phyloP scores from a whole-genome alignment of 1,140 invertebrate species.

The Drosophila elegans region DNA sequence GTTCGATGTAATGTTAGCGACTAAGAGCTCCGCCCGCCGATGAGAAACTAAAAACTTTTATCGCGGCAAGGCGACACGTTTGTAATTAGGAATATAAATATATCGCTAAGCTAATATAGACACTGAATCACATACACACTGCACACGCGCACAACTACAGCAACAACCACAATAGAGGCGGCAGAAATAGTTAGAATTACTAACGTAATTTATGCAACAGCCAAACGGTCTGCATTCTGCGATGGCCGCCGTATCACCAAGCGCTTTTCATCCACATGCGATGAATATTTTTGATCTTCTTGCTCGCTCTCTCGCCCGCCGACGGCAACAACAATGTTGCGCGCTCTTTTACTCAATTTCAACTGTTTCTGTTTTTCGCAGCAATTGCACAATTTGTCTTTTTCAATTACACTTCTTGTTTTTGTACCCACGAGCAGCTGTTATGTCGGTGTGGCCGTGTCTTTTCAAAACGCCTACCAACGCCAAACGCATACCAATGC shows the following conservation, averaged over 20 bases:
- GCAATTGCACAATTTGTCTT: constrained; percentile 64
- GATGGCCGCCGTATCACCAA: constrained; percentile 3
- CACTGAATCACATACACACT: constrained; percentile 22
- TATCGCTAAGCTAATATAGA: constrained; percentile 62
- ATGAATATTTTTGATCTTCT: constrained; percentile 19
- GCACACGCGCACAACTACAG: constrained; percentile 45
- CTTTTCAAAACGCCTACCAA: not conserved
- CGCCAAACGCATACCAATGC: not conserved
- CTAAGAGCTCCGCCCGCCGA: constrained; percentile 33
- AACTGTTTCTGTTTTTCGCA: constrained; percentile 33
- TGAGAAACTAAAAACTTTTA: constrained; percentile 50
- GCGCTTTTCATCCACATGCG: constrained; percentile 29
- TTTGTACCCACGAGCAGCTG: constrained; percentile 6
- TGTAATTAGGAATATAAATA: constrained; percentile 65
- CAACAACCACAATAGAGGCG: constrained; percentile 26
- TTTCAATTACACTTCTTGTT: not conserved
- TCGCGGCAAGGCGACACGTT: constrained; percentile 28
- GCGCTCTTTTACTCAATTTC: constrained; percentile 34
- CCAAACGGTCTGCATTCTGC: constrained; percentile 37
- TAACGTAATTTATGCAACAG: constrained; percentile 55
- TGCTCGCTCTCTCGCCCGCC: constrained; percentile 5
- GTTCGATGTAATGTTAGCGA: constrained; percentile 29
- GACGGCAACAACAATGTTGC: constrained; percentile 40
- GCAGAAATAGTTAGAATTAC: constrained; percentile 55
- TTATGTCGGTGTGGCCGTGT: constrained; percentile 2